Percentiles rank a stretch among this genome's conserved stretches.
Conservation (phyloP, 2,113 vertebrate genomes). For the Pyxicephalus adspersus region DNA sequence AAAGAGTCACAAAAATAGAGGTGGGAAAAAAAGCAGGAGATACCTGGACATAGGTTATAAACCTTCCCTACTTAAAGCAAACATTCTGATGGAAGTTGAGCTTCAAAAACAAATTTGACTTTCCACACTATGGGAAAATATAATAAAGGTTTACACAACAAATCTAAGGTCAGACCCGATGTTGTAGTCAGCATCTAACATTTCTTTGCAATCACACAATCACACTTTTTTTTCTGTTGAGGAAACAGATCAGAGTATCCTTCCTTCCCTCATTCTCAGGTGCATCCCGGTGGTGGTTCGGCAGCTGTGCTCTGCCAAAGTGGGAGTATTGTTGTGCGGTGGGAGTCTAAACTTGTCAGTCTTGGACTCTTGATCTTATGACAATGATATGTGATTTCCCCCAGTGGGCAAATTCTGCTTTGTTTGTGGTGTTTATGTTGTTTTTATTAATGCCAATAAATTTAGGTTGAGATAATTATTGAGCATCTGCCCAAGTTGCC, state of each 20-base stretch:
- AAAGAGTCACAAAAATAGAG: no score
- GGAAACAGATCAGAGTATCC: neutral
- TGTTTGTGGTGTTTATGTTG: constrained; percentile 10
- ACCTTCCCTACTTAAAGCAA: no score
- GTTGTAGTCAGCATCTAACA: no score
- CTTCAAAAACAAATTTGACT: no score
- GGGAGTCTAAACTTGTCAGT: constrained; percentile 22
- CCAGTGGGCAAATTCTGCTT: neutral
- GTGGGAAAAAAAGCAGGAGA: no score
- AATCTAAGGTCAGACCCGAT: no score
- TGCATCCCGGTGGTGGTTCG: neutral
- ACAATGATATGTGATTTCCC: constrained; percentile 41
- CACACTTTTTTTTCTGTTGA: neutral
- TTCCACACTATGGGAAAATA: no score
- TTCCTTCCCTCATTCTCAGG: no score
- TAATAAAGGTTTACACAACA: no score
- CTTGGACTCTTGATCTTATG: constrained; percentile 36
- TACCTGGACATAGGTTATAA: no score
- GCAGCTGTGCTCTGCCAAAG: constrained; percentile 5
- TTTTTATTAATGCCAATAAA: constrained; percentile 39
- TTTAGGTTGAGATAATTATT: constrained; percentile 20
- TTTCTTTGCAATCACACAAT: neutral
- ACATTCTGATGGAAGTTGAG: no score
- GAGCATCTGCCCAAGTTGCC: constrained; percentile 43
- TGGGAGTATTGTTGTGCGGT: neutral